Evolutionary conservation across 1,140 invertebrate species (phyloP).

Genomic region (Drepana arcuata): DNA sequence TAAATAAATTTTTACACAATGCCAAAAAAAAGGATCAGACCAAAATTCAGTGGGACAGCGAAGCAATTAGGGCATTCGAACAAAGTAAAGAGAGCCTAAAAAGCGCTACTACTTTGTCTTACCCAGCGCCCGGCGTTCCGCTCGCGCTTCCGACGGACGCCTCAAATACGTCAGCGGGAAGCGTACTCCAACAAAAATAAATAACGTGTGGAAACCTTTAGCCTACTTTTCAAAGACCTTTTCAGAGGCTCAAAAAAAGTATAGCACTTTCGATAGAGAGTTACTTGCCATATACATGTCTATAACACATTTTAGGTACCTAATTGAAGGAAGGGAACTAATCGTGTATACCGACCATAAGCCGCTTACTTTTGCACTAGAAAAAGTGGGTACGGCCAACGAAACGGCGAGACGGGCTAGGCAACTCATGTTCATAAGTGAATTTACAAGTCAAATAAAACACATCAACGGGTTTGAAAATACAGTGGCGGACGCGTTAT

Average conservation of each 20-base stretch:
- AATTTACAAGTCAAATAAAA: not conserved
- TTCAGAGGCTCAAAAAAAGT: conserved; percentile 2
- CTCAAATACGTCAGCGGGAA: conserved; percentile 1
- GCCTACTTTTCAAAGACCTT: conserved; percentile 4
- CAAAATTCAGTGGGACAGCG: not conserved
- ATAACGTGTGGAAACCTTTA: not conserved
- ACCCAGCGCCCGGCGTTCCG: not conserved
- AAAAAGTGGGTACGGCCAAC: not conserved
- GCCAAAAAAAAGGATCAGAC: conserved; percentile 2
- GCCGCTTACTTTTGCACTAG: not conserved
- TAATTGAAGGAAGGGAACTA: not conserved
- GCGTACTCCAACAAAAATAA: not conserved
- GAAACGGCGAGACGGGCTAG: not conserved
- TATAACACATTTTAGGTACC: not conserved
- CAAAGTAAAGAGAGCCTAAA: conserved; percentile 2
- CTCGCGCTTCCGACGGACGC: conserved; percentile 3
- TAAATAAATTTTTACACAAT: conserved; percentile 2
- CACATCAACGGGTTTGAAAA: not conserved
- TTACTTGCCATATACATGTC: not conserved
- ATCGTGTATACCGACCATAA: not conserved
- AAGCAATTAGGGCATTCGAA: not conserved
- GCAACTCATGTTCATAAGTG: not conserved
- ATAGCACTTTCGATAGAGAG: not conserved
- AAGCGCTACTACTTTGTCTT: not conserved
- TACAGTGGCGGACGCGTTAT: not conserved